These are phyloP conservation scores for Tupaia tana DNA, from an alignment of 2,113 vertebrate genomes.

Conservation along the genomic window DNA sequence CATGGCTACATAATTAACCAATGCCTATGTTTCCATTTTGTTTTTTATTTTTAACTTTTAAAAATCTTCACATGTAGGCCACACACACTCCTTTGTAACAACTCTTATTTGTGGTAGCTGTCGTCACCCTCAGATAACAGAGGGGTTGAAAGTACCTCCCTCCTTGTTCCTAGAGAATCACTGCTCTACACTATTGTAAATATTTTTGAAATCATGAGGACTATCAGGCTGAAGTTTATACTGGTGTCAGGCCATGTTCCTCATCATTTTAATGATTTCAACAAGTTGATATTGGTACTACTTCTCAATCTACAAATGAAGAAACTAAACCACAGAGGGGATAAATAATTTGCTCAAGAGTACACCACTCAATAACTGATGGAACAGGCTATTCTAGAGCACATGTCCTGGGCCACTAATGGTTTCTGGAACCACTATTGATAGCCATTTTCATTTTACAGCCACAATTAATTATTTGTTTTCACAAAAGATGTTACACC, in stretches of 20 bases:
- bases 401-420: not conserved
- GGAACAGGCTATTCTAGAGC: not conserved
- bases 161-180: not conserved
- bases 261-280: slow-evolving; percentile 21
- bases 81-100: not conserved
- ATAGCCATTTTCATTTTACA: not conserved
- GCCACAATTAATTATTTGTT: slow-evolving; percentile 46
- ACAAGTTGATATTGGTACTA: not conserved
- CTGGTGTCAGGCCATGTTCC: not conserved
- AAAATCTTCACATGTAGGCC: not conserved
- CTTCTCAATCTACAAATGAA: not conserved
- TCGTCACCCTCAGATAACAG: not conserved
- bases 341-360: not conserved
- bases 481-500: not conserved
- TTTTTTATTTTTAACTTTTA: not conserved
- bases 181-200: not conserved
- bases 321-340: not conserved
- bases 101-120: not conserved
- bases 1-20: not conserved
- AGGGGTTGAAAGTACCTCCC: not conserved
- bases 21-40: not conserved
- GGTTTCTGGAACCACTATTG: not conserved
- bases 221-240: not conserved
- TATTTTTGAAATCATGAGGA: not conserved
- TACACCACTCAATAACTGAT: not conserved